These are phyloP conservation scores for Diadophis punctatus DNA, from an alignment of 2,113 vertebrate species.

Conservation along the genomic window DNA sequence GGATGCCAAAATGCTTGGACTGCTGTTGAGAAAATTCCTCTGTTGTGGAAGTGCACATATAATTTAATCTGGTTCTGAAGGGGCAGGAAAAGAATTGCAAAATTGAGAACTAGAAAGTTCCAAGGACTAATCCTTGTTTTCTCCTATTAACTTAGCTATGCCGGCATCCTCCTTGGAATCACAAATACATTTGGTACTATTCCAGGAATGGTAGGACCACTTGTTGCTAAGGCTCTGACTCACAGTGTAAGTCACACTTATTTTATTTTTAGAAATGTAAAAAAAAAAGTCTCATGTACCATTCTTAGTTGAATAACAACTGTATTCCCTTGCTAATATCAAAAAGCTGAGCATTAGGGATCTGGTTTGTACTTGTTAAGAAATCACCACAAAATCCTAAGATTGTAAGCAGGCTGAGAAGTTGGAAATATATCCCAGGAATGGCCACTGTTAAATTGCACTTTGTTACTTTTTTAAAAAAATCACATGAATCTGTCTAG, in stretches of 20 bases:
- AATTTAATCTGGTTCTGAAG: background rate
- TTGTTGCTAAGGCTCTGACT: constrained; percentile 87
- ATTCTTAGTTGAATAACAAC: background rate
- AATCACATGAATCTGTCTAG: background rate
- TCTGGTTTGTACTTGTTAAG: background rate
- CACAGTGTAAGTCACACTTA: constrained; percentile 77
- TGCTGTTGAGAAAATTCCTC: background rate
- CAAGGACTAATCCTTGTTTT: background rate
- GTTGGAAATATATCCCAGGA: background rate
- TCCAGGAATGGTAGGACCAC: constrained; percentile 93
- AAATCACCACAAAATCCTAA: background rate
- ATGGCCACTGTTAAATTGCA: background rate
- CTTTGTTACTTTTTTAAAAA: background rate
- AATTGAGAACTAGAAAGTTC: background rate
- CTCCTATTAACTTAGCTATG: constrained; percentile 75
- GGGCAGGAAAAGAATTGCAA: background rate
- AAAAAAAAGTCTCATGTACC: background rate
- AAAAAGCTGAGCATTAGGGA: background rate
- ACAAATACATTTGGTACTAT: constrained; percentile 96
- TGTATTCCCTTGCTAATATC: background rate
- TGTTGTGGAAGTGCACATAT: background rate
- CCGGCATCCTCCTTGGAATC: constrained; percentile 94
- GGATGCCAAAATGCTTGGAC: background rate
- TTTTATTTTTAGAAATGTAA: background rate
- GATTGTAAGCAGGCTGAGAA: background rate